Conservation (phyloP, 2,888 invertebrate genomes). For the Leucozona laternaria region DNA sequence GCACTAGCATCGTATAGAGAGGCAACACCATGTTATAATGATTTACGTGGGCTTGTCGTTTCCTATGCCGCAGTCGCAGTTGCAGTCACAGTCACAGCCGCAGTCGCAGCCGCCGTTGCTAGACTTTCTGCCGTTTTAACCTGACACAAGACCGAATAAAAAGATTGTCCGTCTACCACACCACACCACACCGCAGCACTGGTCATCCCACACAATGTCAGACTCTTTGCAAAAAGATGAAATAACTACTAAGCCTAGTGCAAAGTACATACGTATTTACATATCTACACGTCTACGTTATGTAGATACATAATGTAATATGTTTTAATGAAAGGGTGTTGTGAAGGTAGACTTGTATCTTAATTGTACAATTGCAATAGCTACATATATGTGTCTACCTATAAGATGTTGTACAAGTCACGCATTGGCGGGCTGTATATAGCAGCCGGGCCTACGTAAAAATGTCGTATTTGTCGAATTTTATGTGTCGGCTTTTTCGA, state of each 20-base stretch:
- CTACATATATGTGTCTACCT: not conserved
- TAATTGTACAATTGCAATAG: constrained; percentile 1
- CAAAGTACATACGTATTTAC: not conserved
- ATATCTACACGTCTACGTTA: constrained; percentile 10
- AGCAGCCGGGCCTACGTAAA: constrained; percentile 59
- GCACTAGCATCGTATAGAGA: not conserved
- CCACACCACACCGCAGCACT: constrained; percentile 27
- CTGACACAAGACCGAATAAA: constrained; percentile 59
- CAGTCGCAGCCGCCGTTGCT: constrained; percentile 20
- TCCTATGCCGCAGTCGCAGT: constrained; percentile 49
- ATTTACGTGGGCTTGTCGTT: constrained; percentile 68
- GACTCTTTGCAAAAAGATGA: constrained; percentile 56
- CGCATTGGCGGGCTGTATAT: constrained; percentile 39
- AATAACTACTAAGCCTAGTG: constrained; percentile 56
- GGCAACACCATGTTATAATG: constrained; percentile 55
- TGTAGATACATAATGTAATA: constrained; percentile 36
- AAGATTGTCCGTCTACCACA: constrained; percentile 53
- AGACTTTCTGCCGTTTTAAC: constrained; percentile 73
- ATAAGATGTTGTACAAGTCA: constrained; percentile 40
- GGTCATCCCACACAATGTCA: constrained; percentile 72
- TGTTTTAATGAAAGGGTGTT: constrained; percentile 62
- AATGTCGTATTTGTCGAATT: constrained; percentile 47
- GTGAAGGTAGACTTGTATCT: constrained; percentile 49
- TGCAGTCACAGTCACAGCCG: not conserved
- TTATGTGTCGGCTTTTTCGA: constrained; percentile 48